Conservation (phyloP, 2,113 vertebrate species). For the Catharus fuscescens region DNA sequence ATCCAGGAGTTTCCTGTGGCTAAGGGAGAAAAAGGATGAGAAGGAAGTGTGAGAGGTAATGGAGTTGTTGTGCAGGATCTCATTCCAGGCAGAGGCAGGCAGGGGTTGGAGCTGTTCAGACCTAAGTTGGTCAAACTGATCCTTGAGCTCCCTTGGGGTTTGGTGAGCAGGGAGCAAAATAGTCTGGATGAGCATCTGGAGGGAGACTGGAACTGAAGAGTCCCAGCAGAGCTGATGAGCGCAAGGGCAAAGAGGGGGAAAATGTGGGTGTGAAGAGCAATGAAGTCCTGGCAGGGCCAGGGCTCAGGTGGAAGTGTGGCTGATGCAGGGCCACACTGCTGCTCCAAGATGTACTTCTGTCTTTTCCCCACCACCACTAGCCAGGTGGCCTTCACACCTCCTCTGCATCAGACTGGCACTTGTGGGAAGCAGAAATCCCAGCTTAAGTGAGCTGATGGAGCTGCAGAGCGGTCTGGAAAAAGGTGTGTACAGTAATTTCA, state of each 20-base stretch:
- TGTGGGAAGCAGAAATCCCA: background rate
- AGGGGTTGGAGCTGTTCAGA: background rate
- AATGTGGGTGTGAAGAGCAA: rapidly evolving
- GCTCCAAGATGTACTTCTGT: background rate
- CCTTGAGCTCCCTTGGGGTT: background rate
- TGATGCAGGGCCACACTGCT: rapidly evolving
- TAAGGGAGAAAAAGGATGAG: background rate
- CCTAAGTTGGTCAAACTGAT: background rate
- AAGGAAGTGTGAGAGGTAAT: background rate
- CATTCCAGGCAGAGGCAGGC: background rate
- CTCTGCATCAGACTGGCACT: background rate
- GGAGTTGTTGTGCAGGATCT: background rate
- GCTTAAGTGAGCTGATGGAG: background rate
- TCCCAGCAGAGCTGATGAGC: background rate
- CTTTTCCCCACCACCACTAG: background rate
- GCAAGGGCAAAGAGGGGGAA: background rate
- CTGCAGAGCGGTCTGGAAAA: background rate
- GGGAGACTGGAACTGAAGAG: background rate
- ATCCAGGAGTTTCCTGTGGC: background rate
- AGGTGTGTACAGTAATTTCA: background rate
- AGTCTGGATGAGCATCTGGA: background rate
- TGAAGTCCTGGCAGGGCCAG: background rate
- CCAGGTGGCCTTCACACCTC: background rate
- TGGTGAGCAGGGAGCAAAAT: background rate
- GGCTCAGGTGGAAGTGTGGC: background rate